A percentile compares a stretch with the other conserved stretches of the same genome.
These are phyloP conservation scores for Vollenhovia emeryi DNA, from an alignment of 1,140 invertebrate genomes.

Conservation along the genomic window DNA sequence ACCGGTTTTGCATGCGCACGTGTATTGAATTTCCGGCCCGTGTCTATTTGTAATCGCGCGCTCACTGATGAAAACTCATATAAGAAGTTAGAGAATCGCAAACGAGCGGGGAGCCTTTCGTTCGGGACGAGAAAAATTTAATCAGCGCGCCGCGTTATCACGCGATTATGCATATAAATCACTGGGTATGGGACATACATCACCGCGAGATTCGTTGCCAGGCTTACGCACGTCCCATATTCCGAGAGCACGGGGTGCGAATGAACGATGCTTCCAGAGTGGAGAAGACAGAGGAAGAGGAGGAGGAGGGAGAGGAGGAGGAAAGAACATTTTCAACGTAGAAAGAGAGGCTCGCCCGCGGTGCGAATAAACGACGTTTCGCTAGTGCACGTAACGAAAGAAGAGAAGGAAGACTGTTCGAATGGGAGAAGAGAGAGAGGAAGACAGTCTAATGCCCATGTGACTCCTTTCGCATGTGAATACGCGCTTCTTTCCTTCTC, in stretches of 20 bases:
- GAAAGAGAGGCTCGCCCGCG: conserved; percentile 30
- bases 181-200: conserved; percentile 16
- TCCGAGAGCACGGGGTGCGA: conserved; percentile 46
- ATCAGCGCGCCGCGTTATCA: conserved; percentile 23
- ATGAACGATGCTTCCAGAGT: conserved; percentile 29
- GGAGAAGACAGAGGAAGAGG: background rate
- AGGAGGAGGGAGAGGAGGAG: background rate
- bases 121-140: conserved; percentile 19
- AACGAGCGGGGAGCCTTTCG: conserved; percentile 48
- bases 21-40: conserved; percentile 13
- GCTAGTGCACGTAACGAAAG: conserved; percentile 38
- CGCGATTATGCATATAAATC: conserved; percentile 51
- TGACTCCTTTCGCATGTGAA: conserved; percentile 22
- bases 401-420: background rate
- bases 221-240: conserved; percentile 41
- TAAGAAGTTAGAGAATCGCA: conserved; percentile 44
- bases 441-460: conserved; percentile 7
- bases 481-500: background rate
- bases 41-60: background rate
- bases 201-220: conserved; percentile 21
- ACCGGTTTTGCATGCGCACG: conserved; percentile 1
- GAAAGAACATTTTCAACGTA: conserved; percentile 19
- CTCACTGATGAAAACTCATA: background rate
- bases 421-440: conserved; percentile 1
- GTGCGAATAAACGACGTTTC: conserved; percentile 57